Percentiles rank a stretch among this genome's conserved stretches.
Evolutionary conservation across 30 jellyfish, hydroid and myxozoan genomes (phyloP).

Genomic region (Turritopsis dohrnii): DNA sequence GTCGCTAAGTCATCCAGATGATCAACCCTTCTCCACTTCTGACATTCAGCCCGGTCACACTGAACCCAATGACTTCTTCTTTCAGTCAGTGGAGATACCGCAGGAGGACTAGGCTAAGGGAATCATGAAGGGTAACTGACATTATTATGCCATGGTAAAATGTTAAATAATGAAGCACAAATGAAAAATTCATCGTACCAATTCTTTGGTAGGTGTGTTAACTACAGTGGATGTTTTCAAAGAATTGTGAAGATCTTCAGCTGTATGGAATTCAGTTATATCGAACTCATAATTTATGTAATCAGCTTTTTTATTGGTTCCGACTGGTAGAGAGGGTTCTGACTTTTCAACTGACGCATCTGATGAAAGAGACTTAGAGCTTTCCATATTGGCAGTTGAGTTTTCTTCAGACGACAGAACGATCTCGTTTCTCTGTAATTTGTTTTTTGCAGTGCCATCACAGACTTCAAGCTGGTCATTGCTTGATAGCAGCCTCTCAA

Average conservation of each 20-base stretch:
- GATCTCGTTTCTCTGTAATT: background rate
- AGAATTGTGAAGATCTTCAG: background rate
- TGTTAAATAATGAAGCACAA: background rate
- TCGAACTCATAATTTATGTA: background rate
- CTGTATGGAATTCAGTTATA: background rate
- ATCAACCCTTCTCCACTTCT: constrained; percentile 85
- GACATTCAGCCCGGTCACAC: constrained; percentile 77
- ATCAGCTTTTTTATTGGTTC: background rate
- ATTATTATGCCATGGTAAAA: too few species aligned
- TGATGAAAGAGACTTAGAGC: background rate
- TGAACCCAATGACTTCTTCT: constrained; percentile 69
- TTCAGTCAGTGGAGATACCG: background rate
- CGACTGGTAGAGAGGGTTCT: background rate
- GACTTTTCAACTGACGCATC: background rate
- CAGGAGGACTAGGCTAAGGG: background rate
- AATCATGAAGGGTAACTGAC: too few species aligned
- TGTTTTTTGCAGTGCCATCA: background rate
- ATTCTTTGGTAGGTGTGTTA: background rate
- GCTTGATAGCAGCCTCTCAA: background rate
- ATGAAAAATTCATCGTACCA: background rate
- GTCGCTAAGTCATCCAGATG: constrained; percentile 23
- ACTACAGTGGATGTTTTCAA: background rate
- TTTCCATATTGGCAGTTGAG: background rate
- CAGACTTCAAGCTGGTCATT: background rate
- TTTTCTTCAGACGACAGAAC: background rate